Base-by-base conservation (phyloP, 2,888 invertebrate genomes). In the Hetaerina titia region DNA sequence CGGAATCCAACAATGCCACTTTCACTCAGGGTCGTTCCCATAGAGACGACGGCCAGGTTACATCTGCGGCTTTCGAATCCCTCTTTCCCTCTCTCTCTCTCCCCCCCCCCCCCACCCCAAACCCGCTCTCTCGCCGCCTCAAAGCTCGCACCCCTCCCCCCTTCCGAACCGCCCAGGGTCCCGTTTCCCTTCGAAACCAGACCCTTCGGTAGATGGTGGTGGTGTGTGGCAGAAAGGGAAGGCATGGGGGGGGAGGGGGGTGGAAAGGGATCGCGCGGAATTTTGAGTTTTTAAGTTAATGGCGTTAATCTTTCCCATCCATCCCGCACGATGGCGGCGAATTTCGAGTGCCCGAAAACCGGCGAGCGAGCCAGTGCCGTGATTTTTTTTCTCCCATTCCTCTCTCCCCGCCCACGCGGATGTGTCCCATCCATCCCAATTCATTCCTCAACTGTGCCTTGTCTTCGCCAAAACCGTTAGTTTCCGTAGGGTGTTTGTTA, bases 21-120 rank as follows among this genome's bases (percentile, higher is more conserved):
- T 90, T 90, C 64, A 64, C 64, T 7, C 31, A 8, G 60, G 88
- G 88, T 88, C 88, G 88, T 88, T 88, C 56, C 88, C 88, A 56
- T 56, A 19, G 69, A 69, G 69, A 22, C 45, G 88, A 45, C 56
- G 88, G 45, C 88, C 45, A 56, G 88, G 56, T 88, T 88, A 88
- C 88, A 88, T 88, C 88, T 88, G 88, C 88, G 88, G 88, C 56
- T 88, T 31, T 88, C 17, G 19, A 19, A 88, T 88, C 45, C 45
- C 88, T 9, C 17, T 88, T 7, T n/a, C 88, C 17, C 17, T n/a
- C 69, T 25, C 17, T n/a, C 69, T 25, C 87, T 15, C 89, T 60
- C 58, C 57, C 9, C 25, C 58, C n/a, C 58, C 4, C 25, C n/a
- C n/a, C n/a, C 58, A 4, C 25, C 90, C 1, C n/a, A 56, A 9